Base-by-base conservation (phyloP, 1,140 invertebrate species). In the Macrosteles quadrilineatus region DNA sequence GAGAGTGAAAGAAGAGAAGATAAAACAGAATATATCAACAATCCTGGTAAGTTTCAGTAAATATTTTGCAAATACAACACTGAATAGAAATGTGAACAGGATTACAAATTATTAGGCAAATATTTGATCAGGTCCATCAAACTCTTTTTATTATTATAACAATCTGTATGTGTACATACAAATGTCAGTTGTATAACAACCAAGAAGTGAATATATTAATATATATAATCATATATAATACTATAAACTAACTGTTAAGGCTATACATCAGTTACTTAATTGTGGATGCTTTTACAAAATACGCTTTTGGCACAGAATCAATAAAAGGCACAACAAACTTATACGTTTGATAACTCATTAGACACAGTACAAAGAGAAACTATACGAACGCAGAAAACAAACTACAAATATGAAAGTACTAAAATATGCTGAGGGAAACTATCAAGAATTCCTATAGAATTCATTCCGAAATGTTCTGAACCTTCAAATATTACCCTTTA, bases 131-230 rank as follows among this genome's bases (percentile, higher is more conserved):
- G 21, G 55, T 59, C 55, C 55, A 59, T 59, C 55, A 59, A 59
- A 59, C 2, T 25, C 11, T 6, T 59, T 59, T 59, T 27, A 27
- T 59, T 59, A 21, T 59, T 59, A 21, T 59, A 59, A 59, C 55
- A 59, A 59, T 25, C 55, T 59, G 55, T 59, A 59, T 59, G 55
- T 59, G 55, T 59, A 59, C 55, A 59, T 59, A 59, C 55, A 59
- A 59, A 21, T 59, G 21, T 59, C 55, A 30, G 55, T 59, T 59
- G 55, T 59, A 59, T 59, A 59, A 59, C 55, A 59, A 59, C 55
- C 55, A 59, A 59, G 55, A 30, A 59, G 55, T 59, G 55, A 59
- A 59, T 59, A 59, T 59, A 59, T 59, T 59, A 59, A 59, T 59
- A 59, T 59, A 59, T 59, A 50, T 50, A 50, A 19, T 19, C 21